Conservation (phyloP, 2,888 invertebrate species). For the Amphipoea oculea region DNA sequence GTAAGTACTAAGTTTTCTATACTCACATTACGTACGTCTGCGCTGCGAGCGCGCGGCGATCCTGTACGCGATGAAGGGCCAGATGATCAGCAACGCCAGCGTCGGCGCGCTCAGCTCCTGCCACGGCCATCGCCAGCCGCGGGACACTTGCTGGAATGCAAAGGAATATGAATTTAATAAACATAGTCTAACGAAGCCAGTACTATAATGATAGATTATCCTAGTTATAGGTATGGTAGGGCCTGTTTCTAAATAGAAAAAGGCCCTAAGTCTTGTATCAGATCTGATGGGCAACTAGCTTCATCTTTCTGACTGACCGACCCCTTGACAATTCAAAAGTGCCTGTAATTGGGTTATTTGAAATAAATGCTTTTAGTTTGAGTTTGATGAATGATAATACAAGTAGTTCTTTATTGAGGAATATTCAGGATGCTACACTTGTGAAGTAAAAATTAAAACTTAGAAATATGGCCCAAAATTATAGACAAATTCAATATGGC, state of each 20-base stretch:
- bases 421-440: neutral
- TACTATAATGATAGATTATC: no score
- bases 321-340: no score
- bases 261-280: no score
- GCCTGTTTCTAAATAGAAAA: no score
- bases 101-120: conserved; percentile 90
- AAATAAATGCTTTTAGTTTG: no score
- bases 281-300: no score
- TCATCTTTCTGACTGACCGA: no score
- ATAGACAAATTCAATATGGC: neutral
- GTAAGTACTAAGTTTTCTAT: no score
- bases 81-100: conserved; percentile 90
- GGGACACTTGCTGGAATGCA: conserved; percentile 75
- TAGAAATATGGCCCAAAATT: neutral
- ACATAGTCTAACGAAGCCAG: no score
- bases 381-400: no score
- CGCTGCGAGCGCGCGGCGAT: conserved; percentile 71
- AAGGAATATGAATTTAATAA: neutral
- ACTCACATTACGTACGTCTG: conserved; percentile 61
- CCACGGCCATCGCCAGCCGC: conserved; percentile 91
- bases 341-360: no score
- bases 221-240: no score
- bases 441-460: neutral
- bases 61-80: conserved; percentile 92
- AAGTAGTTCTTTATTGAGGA: neutral